Conservation (phyloP, 1,140 invertebrate genomes). For the Caerostris darwini region DNA sequence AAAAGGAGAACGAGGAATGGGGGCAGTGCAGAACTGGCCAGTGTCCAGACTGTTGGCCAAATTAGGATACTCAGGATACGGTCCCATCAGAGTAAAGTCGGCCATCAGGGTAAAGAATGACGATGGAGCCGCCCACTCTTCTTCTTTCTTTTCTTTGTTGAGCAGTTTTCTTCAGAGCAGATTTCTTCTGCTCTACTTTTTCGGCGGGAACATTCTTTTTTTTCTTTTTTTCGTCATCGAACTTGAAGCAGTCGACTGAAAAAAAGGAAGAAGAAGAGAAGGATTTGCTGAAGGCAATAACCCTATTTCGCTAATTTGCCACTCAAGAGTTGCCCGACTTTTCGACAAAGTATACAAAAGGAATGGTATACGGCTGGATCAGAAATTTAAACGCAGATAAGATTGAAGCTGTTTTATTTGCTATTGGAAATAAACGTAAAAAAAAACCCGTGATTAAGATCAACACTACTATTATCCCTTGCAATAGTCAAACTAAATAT, state of each 20-base stretch:
- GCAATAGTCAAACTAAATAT: too few relatives aligned
- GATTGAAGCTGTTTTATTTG: too few relatives aligned
- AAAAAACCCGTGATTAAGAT: too few relatives aligned
- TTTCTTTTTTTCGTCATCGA: not conserved
- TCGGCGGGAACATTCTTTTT: not conserved
- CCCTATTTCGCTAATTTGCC: slow-evolving; percentile 23
- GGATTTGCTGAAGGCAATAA: slow-evolving; percentile 13
- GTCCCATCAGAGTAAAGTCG: not conserved
- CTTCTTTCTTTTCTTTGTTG: not conserved
- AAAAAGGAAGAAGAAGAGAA: not conserved
- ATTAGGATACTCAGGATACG: slow-evolving; percentile 11
- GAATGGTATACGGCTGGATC: not conserved
- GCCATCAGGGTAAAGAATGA: slow-evolving; percentile 45
- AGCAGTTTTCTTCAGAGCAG: not conserved
- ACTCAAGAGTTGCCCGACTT: not conserved
- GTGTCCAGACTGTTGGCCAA: slow-evolving; percentile 38
- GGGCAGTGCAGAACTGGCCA: slow-evolving; percentile 1
- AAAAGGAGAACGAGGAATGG: too few relatives aligned
- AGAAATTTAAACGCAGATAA: too few relatives aligned
- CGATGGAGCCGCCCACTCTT: not conserved
- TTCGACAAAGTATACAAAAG: not conserved
- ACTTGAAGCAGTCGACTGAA: not conserved
- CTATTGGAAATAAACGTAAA: too few relatives aligned
- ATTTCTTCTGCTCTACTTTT: not conserved
- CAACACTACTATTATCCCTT: too few relatives aligned